Evolutionary conservation across 2,888 invertebrate genomes (phyloP).

Genomic region (Rotaria magnacalcarata): DNA sequence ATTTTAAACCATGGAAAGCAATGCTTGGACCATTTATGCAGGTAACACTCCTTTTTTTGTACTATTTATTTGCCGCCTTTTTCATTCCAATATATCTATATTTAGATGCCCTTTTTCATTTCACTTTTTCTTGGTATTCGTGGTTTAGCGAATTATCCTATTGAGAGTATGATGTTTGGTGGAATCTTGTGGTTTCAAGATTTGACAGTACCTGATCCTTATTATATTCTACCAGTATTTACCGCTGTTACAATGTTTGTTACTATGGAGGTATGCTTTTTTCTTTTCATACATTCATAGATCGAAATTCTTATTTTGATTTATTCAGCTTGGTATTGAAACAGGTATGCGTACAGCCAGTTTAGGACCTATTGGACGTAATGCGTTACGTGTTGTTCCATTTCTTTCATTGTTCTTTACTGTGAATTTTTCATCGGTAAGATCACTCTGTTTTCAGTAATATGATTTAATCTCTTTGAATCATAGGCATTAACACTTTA

Average conservation of each 20-base stretch:
- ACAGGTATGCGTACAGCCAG: constrained; percentile 59
- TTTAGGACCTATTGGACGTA: constrained; percentile 67
- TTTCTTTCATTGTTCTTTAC: constrained; percentile 76
- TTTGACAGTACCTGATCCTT: constrained; percentile 83
- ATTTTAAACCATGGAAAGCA: constrained; percentile 75
- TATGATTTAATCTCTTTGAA: neutral
- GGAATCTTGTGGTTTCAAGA: constrained; percentile 88
- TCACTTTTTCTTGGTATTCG: constrained; percentile 83
- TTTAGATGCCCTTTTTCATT: constrained; percentile 72
- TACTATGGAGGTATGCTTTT: constrained; percentile 68
- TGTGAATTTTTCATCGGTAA: constrained; percentile 75
- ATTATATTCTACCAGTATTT: constrained; percentile 75
- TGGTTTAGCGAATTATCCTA: constrained; percentile 80
- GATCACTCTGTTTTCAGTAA: constrained; percentile 49
- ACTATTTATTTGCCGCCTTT: neutral
- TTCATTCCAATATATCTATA: constrained; percentile 55
- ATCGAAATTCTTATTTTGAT: neutral
- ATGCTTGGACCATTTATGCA: constrained; percentile 63
- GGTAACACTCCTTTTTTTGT: constrained; percentile 49
- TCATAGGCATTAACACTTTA: constrained; percentile 74
- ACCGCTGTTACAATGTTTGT: constrained; percentile 76
- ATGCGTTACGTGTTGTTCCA: constrained; percentile 72
- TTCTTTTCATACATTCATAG: neutral
- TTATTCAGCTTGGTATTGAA: constrained; percentile 70
- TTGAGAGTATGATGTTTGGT: constrained; percentile 80